These are phyloP conservation scores for Remorina albescens DNA, from an alignment of 2,797 vertebrate genomes.

Conservation along the genomic window DNA sequence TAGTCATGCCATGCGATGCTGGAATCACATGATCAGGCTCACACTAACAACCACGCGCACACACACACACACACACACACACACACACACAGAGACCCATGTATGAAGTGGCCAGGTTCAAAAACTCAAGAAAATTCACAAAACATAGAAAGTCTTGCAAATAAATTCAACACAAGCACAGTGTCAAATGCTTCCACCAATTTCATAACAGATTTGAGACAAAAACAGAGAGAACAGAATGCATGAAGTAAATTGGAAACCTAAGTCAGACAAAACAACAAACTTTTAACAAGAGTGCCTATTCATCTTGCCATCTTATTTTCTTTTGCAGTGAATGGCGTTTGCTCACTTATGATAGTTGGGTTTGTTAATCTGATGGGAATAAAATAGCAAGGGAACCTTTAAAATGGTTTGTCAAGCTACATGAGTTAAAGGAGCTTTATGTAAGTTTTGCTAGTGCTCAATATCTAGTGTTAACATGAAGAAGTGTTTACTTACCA, in stretches of 20 bases:
- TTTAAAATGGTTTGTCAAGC: not conserved
- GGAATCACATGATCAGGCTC: constrained; percentile 65
- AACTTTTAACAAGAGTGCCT: too few relatives aligned
- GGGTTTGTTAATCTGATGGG: not conserved
- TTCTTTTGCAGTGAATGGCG: not conserved
- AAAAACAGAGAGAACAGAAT: not conserved
- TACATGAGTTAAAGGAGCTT: not conserved
- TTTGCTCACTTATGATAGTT: not conserved
- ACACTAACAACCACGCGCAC: constrained; percentile 2
- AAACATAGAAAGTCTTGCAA: not conserved
- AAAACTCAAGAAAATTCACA: not conserved
- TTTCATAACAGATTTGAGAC: not conserved
- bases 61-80: constrained; percentile 13
- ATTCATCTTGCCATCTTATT: too few relatives aligned
- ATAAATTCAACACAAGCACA: not conserved
- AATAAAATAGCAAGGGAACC: not conserved
- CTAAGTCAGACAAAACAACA: too few relatives aligned
- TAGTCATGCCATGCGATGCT: constrained; percentile 76
- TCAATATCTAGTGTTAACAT: too few relatives aligned
- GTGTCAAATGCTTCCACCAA: not conserved
- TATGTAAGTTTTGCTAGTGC: too few relatives aligned
- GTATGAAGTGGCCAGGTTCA: not conserved
- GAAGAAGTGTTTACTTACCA: too few relatives aligned
- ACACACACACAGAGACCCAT: not conserved
- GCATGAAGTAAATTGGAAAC: not conserved